phyloP scores from a whole-genome alignment of 2,113 vertebrate species.

The Cyprinus carpio region DNA sequence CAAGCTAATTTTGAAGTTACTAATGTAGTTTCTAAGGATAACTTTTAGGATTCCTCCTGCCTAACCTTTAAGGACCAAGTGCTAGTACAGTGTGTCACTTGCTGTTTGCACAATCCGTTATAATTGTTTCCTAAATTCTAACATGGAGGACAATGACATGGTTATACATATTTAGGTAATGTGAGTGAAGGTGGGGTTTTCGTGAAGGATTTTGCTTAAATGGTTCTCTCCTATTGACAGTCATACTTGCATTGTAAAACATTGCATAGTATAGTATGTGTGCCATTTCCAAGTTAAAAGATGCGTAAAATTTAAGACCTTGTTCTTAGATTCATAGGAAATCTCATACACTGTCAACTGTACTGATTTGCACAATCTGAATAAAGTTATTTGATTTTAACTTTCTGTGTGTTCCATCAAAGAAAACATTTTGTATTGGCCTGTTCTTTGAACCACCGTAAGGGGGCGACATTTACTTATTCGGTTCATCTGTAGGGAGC shows the following conservation, averaged over 20 bases:
- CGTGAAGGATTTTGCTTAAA: slow-evolving; percentile 46
- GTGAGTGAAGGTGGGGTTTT: slow-evolving; percentile 23
- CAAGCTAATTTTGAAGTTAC: not conserved
- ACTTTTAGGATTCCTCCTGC: not conserved
- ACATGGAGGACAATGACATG: not conserved
- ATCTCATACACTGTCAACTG: slow-evolving; percentile 59
- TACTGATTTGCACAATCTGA: slow-evolving; percentile 71
- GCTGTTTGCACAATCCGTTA: not conserved
- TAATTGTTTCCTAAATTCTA: slow-evolving; percentile 13
- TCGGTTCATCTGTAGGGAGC: not conserved
- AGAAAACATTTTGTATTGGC: not conserved
- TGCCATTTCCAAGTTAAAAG: slow-evolving; percentile 60
- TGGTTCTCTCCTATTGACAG: slow-evolving; percentile 55
- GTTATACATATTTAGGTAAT: not conserved
- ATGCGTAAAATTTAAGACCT: slow-evolving; percentile 47
- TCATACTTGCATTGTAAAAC: slow-evolving; percentile 58
- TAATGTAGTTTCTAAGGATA: not conserved
- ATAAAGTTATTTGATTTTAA: slow-evolving; percentile 69
- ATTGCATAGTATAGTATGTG: slow-evolving; percentile 68
- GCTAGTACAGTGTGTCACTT: slow-evolving; percentile 46
- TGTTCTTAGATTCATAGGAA: slow-evolving; percentile 45
- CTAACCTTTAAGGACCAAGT: slow-evolving; percentile 67
- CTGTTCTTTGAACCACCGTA: not conserved
- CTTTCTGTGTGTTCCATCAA: not conserved
- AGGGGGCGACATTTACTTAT: not conserved